phyloP scores from a whole-genome alignment of 2,113 vertebrate genomes.

The Setophaga kirtlandii region DNA sequence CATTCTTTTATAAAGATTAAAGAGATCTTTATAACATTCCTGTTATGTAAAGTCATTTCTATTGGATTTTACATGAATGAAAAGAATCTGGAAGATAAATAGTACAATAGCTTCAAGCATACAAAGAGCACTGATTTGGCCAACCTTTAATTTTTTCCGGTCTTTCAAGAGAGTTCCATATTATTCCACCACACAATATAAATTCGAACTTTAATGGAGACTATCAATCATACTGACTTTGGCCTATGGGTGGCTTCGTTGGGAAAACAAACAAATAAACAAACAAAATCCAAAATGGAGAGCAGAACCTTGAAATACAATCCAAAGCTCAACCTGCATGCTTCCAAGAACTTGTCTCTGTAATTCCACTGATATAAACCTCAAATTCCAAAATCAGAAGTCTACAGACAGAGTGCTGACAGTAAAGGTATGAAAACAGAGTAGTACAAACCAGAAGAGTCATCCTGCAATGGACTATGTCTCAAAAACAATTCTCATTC shows the following conservation, averaged over 20 bases:
- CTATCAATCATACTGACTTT: neutral
- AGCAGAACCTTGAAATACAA: neutral
- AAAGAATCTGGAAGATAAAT: constrained; percentile 2
- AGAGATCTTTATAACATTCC: neutral
- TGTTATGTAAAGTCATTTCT: neutral
- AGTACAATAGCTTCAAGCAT: neutral
- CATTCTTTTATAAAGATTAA: neutral
- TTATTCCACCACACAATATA: neutral
- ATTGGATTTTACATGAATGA: neutral
- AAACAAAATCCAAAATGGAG: neutral
- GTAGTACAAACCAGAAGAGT: neutral
- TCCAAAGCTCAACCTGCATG: neutral
- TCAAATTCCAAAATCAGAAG: neutral
- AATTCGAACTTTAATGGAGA: neutral
- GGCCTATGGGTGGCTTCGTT: neutral
- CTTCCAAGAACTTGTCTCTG: neutral
- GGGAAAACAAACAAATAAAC: neutral
- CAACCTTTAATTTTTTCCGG: neutral
- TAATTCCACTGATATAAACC: neutral
- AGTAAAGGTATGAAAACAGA: neutral
- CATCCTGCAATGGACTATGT: neutral
- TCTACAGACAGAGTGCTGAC: neutral
- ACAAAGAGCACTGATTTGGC: neutral
- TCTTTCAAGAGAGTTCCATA: neutral
- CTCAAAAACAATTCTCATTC: neutral